Conservation (phyloP, 2,113 vertebrate species). For the Pandion haliaetus region DNA sequence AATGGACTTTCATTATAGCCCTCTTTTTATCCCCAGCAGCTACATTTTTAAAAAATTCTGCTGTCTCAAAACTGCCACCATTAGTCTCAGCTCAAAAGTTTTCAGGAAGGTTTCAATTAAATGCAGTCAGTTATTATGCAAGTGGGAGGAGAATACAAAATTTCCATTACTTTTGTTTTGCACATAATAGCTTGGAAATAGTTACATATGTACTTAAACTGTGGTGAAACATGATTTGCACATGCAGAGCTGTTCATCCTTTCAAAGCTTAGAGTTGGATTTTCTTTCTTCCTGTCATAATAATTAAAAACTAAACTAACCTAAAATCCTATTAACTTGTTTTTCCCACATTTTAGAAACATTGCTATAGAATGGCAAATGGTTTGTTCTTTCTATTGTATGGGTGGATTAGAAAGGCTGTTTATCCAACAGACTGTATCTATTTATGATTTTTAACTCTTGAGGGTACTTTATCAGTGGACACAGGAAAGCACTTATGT, state of each 20-base stretch:
- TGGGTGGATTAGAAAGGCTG: neutral
- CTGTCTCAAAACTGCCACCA: neutral
- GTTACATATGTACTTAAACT: neutral
- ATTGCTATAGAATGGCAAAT: neutral
- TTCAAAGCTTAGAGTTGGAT: neutral
- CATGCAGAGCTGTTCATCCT: neutral
- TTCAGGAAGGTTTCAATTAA: slow-evolving; percentile 20
- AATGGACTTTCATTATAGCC: neutral
- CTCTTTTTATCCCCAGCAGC: neutral
- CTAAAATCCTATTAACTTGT: neutral
- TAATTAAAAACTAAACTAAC: neutral
- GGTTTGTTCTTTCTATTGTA: neutral
- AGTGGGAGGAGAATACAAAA: neutral
- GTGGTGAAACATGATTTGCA: neutral
- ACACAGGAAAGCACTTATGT: neutral
- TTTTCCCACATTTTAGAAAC: neutral
- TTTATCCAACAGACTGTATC: neutral
- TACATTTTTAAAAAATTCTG: neutral
- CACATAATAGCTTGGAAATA: neutral
- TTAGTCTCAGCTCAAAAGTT: slow-evolving; percentile 36
- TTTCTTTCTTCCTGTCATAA: neutral
- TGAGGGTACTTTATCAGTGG: neutral
- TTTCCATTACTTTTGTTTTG: neutral
- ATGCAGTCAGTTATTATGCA: neutral
- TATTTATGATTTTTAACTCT: neutral